phyloP scores from a whole-genome alignment of 2,113 vertebrate genomes.

The Antechinus stuartii region DNA sequence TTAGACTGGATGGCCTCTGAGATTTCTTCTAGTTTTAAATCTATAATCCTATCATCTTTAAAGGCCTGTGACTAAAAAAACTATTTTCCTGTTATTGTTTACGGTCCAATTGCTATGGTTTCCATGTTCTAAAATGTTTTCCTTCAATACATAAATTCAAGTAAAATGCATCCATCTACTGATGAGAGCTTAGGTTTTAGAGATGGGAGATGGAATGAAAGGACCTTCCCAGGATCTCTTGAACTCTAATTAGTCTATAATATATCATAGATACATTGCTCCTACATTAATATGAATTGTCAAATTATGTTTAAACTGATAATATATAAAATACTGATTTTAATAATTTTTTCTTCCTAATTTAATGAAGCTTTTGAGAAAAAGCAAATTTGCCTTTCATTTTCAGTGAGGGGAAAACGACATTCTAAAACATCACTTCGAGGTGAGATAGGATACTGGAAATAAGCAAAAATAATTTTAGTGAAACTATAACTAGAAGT shows the following conservation, averaged over 20 bases:
- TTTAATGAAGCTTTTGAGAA: constrained; percentile 22
- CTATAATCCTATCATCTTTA: neutral
- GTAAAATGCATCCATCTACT: neutral
- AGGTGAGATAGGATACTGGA: neutral
- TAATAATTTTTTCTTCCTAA: constrained; percentile 10
- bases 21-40: neutral
- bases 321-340: constrained; percentile 6
- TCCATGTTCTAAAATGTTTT: neutral
- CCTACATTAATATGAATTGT: constrained; percentile 24
- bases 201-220: neutral
- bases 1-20: neutral
- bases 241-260: neutral
- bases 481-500: neutral
- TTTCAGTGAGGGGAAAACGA: constrained; percentile 40
- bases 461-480: constrained; percentile 11
- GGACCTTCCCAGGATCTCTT: neutral
- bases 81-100: neutral
- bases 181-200: neutral
- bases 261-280: neutral
- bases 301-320: neutral
- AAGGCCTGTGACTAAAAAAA: neutral
- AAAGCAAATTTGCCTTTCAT: constrained; percentile 10
- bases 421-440: constrained; percentile 30
- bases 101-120: neutral
- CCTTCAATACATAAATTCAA: neutral